Conservation (phyloP, 2,888 invertebrate genomes). For the Andricus curvator region DNA sequence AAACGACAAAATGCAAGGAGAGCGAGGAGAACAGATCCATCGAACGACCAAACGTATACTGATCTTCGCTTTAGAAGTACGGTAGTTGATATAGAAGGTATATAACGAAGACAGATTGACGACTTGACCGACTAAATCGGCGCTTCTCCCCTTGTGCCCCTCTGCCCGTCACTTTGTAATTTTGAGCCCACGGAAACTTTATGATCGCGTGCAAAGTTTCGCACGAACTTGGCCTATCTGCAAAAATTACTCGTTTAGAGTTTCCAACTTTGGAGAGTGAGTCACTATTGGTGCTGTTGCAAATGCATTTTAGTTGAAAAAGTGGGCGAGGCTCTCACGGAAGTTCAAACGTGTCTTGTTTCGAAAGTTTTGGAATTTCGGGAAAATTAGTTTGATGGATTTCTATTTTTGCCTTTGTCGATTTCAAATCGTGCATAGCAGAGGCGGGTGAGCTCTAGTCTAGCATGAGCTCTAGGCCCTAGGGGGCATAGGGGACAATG, state of each 20-base stretch:
- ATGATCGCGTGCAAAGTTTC: constrained; percentile 24
- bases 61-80: constrained; percentile 17
- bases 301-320: constrained; percentile 10
- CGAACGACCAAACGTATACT: constrained; percentile 32
- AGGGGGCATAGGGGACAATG: too few species aligned
- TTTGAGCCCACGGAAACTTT: constrained; percentile 3
- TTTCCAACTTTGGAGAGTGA: constrained; percentile 29
- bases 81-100: constrained; percentile 15
- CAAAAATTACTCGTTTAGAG: constrained; percentile 22
- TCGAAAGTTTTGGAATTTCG: neutral
- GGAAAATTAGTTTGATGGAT: neutral
- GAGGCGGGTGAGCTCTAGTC: neutral
- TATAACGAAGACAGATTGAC: constrained; percentile 14
- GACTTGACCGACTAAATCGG: constrained; percentile 38
- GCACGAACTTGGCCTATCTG: constrained; percentile 32
- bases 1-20: constrained; percentile 1
- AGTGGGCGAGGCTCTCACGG: neutral
- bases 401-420: neutral
- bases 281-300: neutral
- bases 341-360: neutral
- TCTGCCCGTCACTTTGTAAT: neutral
- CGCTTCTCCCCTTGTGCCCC: neutral
- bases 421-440: neutral
- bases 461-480: too few species aligned
- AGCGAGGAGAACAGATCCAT: constrained; percentile 29